These are phyloP conservation scores for Eueides isabella DNA, from an alignment of 1,140 invertebrate species.

Conservation along the genomic window DNA sequence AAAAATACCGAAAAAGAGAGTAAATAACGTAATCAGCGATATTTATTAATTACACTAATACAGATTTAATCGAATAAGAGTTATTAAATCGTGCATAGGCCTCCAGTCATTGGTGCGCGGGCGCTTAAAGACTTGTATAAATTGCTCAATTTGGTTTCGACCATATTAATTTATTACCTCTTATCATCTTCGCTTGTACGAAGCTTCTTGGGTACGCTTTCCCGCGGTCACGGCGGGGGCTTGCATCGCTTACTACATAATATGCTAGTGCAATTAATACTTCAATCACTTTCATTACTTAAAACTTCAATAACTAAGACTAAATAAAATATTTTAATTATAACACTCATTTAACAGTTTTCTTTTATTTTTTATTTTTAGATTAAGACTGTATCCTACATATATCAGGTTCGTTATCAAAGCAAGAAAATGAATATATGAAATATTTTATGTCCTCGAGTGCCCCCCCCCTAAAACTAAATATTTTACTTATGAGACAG, in stretches of 20 bases:
- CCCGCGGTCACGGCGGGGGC: slow-evolving; percentile 51
- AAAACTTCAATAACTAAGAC: too few relatives aligned
- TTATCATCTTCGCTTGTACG: slow-evolving; percentile 51
- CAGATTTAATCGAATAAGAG: slow-evolving; percentile 41
- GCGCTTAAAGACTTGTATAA: slow-evolving; percentile 63
- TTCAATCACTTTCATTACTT: slow-evolving; percentile 24
- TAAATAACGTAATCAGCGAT: background rate
- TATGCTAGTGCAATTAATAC: slow-evolving; percentile 46
- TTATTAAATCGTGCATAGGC: slow-evolving; percentile 55
- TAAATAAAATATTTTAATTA: too few relatives aligned
- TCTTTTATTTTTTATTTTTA: background rate
- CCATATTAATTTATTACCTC: slow-evolving; percentile 73
- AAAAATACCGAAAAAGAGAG: background rate
- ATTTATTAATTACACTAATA: slow-evolving; percentile 6
- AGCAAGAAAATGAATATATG: too few relatives aligned
- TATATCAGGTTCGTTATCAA: too few relatives aligned
- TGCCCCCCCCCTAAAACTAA: too few relatives aligned
- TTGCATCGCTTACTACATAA: slow-evolving; percentile 36
- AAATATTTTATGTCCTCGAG: too few relatives aligned
- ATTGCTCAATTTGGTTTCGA: slow-evolving; percentile 74
- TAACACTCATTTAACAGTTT: too few relatives aligned
- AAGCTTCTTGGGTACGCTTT: slow-evolving; percentile 64
- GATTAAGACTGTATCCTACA: too few relatives aligned
- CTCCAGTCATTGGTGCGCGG: slow-evolving; percentile 43
- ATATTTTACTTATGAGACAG: too few relatives aligned